These are phyloP conservation scores for Clarias laeviceps DNA, from an alignment of 2,797 vertebrate genomes.

Conservation along the genomic window DNA sequence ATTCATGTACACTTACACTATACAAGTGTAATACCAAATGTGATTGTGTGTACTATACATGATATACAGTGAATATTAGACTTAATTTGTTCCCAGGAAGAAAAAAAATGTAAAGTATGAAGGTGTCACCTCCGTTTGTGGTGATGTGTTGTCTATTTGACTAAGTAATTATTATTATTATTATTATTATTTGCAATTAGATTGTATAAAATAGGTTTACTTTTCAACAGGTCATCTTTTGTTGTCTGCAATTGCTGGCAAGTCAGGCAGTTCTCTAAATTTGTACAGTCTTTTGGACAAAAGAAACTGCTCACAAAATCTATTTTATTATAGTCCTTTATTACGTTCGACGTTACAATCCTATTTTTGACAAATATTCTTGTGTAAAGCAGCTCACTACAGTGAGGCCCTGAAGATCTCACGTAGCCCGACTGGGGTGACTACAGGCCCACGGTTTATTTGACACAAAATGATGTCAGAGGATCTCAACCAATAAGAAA, in stretches of 20 bases:
- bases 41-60: conserved; percentile 21
- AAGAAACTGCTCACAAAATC: conserved; percentile 42
- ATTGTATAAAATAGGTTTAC: conserved; percentile 37
- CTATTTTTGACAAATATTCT: conserved; percentile 22
- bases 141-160: conserved; percentile 6
- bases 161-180: neutral
- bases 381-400: conserved; percentile 1
- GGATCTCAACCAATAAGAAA: conserved; percentile 14
- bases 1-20: conserved; percentile 4
- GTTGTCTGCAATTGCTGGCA: conserved; percentile 18
- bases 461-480: neutral
- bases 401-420: conserved; percentile 7
- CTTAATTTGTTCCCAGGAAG: conserved; percentile 3
- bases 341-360: conserved; percentile 32
- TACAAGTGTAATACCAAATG: conserved; percentile 5
- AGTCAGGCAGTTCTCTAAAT: conserved; percentile 24
- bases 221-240: conserved; percentile 15
- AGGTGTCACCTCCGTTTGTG: conserved; percentile 2
- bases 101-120: conserved; percentile 8
- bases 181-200: neutral
- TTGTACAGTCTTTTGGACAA: conserved; percentile 44
- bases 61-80: conserved; percentile 26
- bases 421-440: neutral
- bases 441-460: neutral
- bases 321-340: conserved; percentile 50